phyloP scores from a whole-genome alignment of 2,888 invertebrate genomes.

The Timema podura region DNA sequence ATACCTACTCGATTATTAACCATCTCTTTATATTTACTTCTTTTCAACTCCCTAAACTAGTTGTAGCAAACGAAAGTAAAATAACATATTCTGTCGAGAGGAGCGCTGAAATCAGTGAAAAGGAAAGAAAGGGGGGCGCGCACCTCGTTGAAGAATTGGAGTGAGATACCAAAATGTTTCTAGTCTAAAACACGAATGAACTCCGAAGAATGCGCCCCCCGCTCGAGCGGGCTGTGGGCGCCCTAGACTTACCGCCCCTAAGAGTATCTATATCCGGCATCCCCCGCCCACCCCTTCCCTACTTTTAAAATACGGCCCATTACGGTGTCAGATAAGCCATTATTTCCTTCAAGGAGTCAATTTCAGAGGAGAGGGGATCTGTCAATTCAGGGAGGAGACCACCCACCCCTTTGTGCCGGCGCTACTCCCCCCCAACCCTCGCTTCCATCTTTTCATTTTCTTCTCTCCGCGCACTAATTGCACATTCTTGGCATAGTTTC shows the following conservation, averaged over 20 bases:
- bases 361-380: constrained; percentile 25
- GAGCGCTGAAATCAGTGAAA: too few relatives aligned
- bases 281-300: not conserved
- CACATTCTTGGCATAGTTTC: constrained; percentile 96
- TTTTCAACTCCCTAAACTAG: too few relatives aligned
- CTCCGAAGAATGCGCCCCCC: not conserved
- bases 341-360: constrained; percentile 13
- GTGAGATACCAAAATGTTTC: too few relatives aligned
- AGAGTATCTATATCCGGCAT: too few relatives aligned
- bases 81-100: too few relatives aligned
- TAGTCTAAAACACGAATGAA: too few relatives aligned
- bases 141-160: too few relatives aligned
- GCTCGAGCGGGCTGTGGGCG: not conserved
- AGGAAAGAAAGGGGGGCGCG: too few relatives aligned
- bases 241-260: too few relatives aligned
- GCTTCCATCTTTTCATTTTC: constrained; percentile 67
- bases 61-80: too few relatives aligned
- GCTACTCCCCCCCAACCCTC: constrained; percentile 46
- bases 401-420: constrained; percentile 30
- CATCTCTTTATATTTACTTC: too few relatives aligned
- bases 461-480: constrained; percentile 82
- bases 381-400: constrained; percentile 24
- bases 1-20: too few relatives aligned
- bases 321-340: constrained; percentile 13
- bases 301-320: not conserved